Base-by-base conservation (phyloP, 2,113 vertebrate genomes). In the Oreochromis aureus region DNA sequence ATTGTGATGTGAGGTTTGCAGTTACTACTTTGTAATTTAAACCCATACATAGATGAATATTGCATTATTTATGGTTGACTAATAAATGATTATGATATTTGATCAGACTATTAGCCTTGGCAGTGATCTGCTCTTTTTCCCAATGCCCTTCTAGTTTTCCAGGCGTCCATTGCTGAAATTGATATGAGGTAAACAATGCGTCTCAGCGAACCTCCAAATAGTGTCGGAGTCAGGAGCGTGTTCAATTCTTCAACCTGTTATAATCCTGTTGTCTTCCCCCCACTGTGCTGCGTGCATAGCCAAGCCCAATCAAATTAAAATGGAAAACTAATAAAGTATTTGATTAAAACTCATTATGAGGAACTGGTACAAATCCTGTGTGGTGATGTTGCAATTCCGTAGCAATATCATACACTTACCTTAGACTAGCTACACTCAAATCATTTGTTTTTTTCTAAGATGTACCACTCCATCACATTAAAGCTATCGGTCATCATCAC, bases 311-410 rank as follows among this genome's bases (percentile, higher is more conserved):
- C 89, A 87, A 81, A 86, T 80, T 44, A 56, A 44, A 89, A 91
- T 93, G 84, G 71, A 89, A 94, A 95, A 90, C 89, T 95, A 94
- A 93, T 96, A 94, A 66, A 89, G 80, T 90, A 84, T 89, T 95
- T 95, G 92, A 96, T 95, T 95, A 91, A 91, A 95, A 91, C 84
- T 93, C 71, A 95, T 95, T 94, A 89, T 59, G 63, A 90, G 82
- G 80, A 92, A 94, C 94, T 93, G 51, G 34, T 71, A 81, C 58
- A 91, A 89, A 93, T 90, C 66, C 81, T 85, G 55, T 58, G 85
- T 87, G 81, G 51, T 63, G 86, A 91, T 73, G 51, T 44, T 81
- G 63, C 69, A 73, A 82, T 82, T 61, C 88, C 53, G 89, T 89
- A 89, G 89, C 87, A 91, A 87, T 78, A n/a, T 84, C 63, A 90